phyloP scores from a whole-genome alignment of 2,113 vertebrate genomes.

The Chrysemys picta region DNA sequence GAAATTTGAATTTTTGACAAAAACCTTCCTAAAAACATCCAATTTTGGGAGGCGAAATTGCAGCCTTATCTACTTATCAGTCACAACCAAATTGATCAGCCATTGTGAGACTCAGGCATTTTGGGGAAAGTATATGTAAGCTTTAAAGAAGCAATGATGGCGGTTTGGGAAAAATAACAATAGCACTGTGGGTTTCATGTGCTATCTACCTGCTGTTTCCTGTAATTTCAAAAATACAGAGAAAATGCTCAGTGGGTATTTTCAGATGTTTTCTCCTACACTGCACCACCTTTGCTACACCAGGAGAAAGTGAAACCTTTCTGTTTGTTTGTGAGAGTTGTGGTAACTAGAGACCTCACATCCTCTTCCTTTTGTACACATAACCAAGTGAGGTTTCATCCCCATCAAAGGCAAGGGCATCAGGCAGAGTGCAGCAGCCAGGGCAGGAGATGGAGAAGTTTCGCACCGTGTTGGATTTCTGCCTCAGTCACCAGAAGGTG shows the following conservation, averaged over 20 bases:
- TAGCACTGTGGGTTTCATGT: not conserved
- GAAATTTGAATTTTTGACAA: not conserved
- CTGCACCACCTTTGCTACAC: fast-evolving
- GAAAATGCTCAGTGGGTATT: not conserved
- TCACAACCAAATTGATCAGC: not conserved
- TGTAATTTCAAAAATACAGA: fast-evolving
- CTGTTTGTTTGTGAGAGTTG: not conserved
- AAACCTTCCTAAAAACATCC: not conserved
- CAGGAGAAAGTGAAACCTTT: constrained; percentile 3
- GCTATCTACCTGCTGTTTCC: fast-evolving
- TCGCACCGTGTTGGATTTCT: constrained; percentile 40
- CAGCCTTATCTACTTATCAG: not conserved
- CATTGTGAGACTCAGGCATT: not conserved
- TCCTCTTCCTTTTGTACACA: not conserved
- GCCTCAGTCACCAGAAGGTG: constrained; percentile 34
- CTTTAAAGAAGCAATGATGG: not conserved
- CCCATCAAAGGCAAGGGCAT: not conserved
- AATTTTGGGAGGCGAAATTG: not conserved
- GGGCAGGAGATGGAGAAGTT: constrained; percentile 76
- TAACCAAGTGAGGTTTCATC: fast-evolving
- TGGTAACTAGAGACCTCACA: fast-evolving
- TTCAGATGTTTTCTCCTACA: fast-evolving
- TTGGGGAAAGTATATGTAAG: not conserved
- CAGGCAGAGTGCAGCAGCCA: not conserved
- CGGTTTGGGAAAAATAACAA: fast-evolving